These are phyloP conservation scores for Lycocorax pyrrhopterus DNA, from an alignment of 2,113 vertebrate genomes.

Conservation along the genomic window DNA sequence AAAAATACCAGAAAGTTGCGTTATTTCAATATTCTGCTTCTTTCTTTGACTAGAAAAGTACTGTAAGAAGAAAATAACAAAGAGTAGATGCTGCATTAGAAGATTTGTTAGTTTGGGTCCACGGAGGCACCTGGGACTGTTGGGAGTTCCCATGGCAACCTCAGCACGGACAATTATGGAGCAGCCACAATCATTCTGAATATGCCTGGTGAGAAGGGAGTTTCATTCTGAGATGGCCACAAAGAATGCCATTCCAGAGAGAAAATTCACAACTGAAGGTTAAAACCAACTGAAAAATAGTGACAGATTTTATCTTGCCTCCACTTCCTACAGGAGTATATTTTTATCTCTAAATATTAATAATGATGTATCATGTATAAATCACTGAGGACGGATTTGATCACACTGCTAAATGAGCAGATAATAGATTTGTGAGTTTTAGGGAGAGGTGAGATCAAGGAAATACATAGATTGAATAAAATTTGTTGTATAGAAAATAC, in stretches of 20 bases:
- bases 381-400: background rate
- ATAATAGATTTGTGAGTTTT: background rate
- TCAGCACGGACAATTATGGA: conserved; percentile 12
- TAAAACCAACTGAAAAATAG: conserved; percentile 23
- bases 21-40: background rate
- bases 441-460: background rate
- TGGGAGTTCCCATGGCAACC: conserved; percentile 67
- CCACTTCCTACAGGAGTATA: conserved; percentile 33
- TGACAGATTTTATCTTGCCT: conserved; percentile 54
- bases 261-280: background rate
- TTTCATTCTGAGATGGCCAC: background rate
- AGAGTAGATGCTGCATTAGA: background rate
- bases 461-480: background rate
- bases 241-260: background rate
- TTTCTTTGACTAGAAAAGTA: background rate
- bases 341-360: conserved; percentile 51
- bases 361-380: conserved; percentile 35
- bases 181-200: conserved; percentile 38
- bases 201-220: background rate
- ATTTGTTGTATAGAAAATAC: background rate
- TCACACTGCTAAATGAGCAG: background rate
- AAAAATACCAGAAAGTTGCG: background rate
- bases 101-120: conserved; percentile 36
- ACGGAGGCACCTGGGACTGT: conserved; percentile 20
- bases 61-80: background rate